Conservation (phyloP, 2,888 invertebrate species). For the Gymnoscelis rufifasciata region DNA sequence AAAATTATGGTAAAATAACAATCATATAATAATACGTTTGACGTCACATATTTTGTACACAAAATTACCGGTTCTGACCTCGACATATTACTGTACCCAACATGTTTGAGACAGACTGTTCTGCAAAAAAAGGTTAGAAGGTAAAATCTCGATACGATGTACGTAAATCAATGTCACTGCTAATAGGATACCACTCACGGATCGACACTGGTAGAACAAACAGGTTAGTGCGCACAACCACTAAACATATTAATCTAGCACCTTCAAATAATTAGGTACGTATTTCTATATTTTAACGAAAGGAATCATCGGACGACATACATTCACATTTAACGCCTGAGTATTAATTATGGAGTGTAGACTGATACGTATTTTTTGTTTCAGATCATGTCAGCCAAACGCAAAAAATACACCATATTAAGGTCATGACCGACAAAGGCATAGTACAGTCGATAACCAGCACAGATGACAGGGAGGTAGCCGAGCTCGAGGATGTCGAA, state of each 20-base stretch:
- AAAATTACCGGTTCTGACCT: slow-evolving; percentile 23
- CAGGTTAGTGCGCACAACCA: background rate
- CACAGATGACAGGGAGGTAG: slow-evolving; percentile 45
- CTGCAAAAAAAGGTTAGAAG: slow-evolving; percentile 14
- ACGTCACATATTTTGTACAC: background rate
- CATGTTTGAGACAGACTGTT: slow-evolving; percentile 15
- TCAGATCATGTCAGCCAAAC: slow-evolving; percentile 40
- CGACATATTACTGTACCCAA: slow-evolving; percentile 26
- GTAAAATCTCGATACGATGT: slow-evolving; percentile 9
- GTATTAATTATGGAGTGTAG: no score
- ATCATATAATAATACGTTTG: background rate
- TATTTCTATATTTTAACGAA: no score
- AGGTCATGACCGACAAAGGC: background rate
- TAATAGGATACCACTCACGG: slow-evolving; percentile 7
- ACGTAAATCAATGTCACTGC: background rate
- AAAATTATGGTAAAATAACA: no score
- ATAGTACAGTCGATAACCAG: slow-evolving; percentile 13
- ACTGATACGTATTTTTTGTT: slow-evolving; percentile 33
- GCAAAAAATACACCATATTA: slow-evolving; percentile 7
- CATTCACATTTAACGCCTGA: no score
- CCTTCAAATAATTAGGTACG: no score
- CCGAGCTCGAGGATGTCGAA: slow-evolving; percentile 54
- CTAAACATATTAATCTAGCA: no score
- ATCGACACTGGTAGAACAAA: slow-evolving; percentile 9
- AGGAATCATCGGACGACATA: no score